Conservation (phyloP, 2,888 invertebrate genomes). For the Steinernema hermaphroditum region DNA sequence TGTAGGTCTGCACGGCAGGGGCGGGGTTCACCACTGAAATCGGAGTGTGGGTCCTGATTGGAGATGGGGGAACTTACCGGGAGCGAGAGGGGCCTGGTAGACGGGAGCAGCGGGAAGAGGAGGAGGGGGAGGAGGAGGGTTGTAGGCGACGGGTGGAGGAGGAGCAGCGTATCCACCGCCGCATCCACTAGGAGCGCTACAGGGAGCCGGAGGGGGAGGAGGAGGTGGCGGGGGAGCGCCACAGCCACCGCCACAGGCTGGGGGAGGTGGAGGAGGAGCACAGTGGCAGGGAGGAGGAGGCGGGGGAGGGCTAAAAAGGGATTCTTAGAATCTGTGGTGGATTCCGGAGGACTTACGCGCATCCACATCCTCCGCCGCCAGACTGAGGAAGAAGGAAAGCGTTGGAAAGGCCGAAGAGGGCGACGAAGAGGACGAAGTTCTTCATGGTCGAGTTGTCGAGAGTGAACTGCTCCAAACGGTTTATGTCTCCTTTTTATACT, state of each 20-base stretch:
- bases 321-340: background rate
- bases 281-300: conserved; percentile 9
- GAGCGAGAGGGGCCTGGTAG: no score
- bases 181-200: background rate
- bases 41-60: no score
- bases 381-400: conserved; percentile 12
- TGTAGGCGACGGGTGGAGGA: no score
- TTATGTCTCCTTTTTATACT: no score
- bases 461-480: no score
- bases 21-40: no score
- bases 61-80: no score
- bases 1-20: no score
- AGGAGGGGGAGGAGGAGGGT: no score
- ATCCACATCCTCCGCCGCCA: conserved; percentile 31
- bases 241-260: background rate
- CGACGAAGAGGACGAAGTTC: background rate
- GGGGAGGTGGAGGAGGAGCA: conserved; percentile 34
- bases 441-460: background rate
- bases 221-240: no score
- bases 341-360: conserved; percentile 25
- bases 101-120: no score
- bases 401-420: background rate
- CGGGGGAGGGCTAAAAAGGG: background rate
- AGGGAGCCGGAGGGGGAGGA: background rate
- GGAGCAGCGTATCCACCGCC: conserved; percentile 2